phyloP scores from a whole-genome alignment of 1,140 invertebrate genomes.

The Ips typographus region DNA sequence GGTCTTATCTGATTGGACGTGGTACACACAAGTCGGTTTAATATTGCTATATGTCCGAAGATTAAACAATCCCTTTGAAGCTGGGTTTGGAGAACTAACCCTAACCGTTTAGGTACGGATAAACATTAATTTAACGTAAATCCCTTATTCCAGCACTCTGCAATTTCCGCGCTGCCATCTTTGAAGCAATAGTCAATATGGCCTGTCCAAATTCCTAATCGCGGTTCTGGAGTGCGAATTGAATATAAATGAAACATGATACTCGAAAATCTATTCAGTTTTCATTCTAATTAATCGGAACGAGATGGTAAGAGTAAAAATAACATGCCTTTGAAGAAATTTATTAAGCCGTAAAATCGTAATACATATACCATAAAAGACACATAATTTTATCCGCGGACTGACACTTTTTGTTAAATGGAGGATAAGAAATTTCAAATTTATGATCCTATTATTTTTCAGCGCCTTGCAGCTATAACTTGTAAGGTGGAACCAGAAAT shows the following conservation, averaged over 20 bases:
- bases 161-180: neutral
- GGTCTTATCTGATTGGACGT: too few species aligned
- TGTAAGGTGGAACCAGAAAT: slow-evolving; percentile 33
- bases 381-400: slow-evolving; percentile 33
- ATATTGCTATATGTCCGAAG: neutral
- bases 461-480: slow-evolving; percentile 30
- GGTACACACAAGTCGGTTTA: too few species aligned
- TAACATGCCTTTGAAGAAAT: slow-evolving; percentile 3
- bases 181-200: slow-evolving; percentile 4
- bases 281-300: too few species aligned
- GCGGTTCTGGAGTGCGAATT: neutral
- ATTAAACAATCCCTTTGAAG: neutral
- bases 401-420: slow-evolving; percentile 36
- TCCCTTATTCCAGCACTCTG: neutral
- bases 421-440: slow-evolving; percentile 34
- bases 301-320: too few species aligned
- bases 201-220: slow-evolving; percentile 3
- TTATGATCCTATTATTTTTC: slow-evolving; percentile 35
- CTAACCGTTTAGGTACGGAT: neutral
- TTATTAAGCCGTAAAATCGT: slow-evolving; percentile 32
- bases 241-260: slow-evolving; percentile 1
- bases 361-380: slow-evolving; percentile 34
- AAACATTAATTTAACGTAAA: slow-evolving; percentile 5
- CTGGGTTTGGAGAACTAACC: neutral
- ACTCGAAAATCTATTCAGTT: too few species aligned